These are phyloP conservation scores for Gnathonemus echidnorhynchus DNA, from an alignment of 2,113 vertebrate species.

Conservation along the genomic window DNA sequence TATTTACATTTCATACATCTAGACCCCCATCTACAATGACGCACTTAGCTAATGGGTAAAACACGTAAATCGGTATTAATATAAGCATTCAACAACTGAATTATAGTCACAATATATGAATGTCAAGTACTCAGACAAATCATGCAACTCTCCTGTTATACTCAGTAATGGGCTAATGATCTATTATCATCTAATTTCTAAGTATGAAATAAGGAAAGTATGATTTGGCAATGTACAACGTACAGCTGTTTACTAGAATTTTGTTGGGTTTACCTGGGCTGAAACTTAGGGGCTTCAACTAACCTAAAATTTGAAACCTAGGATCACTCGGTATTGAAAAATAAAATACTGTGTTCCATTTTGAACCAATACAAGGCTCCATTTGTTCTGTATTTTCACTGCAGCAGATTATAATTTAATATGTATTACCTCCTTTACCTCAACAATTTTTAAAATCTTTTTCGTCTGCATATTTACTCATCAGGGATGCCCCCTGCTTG, in stretches of 20 bases:
- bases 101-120: background rate
- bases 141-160: background rate
- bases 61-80: background rate
- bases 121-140: background rate
- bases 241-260: background rate
- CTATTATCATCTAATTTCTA: background rate
- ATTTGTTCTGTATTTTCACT: too few species aligned
- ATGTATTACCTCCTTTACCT: too few species aligned
- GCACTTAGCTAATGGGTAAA: background rate
- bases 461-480: too few species aligned
- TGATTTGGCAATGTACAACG: background rate
- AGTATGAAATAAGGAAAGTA: background rate
- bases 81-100: background rate
- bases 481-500: too few species aligned
- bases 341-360: too few species aligned
- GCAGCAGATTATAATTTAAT: too few species aligned
- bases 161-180: background rate
- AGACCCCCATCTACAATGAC: background rate
- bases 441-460: too few species aligned
- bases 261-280: background rate
- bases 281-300: too few species aligned
- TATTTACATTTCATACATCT: background rate
- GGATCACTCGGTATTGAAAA: too few species aligned
- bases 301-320: too few species aligned
- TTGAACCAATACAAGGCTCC: too few species aligned